Percentiles rank a stretch among this genome's conserved stretches.
Evolutionary conservation across 2,797 vertebrate genomes (phyloP).

Genomic region (Sebastes variabilis): DNA sequence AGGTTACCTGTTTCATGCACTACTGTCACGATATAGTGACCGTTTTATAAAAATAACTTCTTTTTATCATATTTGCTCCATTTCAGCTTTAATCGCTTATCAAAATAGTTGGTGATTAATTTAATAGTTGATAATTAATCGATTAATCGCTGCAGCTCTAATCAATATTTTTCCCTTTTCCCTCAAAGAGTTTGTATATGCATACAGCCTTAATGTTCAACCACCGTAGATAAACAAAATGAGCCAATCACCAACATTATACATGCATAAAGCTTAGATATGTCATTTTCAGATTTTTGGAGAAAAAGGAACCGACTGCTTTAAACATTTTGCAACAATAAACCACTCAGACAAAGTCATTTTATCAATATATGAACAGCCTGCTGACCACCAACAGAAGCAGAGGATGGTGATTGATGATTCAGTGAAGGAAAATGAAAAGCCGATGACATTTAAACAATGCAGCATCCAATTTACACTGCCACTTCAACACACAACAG

Average conservation of each 20-base stretch:
- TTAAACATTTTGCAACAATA: background rate
- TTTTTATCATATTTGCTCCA: no score
- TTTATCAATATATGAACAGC: background rate
- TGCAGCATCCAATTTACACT: background rate
- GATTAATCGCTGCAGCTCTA: background rate
- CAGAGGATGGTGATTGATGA: background rate
- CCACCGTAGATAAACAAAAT: background rate
- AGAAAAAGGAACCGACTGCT: background rate
- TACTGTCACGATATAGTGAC: no score
- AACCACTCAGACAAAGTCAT: background rate
- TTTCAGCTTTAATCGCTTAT: background rate
- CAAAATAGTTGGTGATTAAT: background rate
- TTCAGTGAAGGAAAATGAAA: background rate
- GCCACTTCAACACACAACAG: background rate
- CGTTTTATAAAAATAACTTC: no score
- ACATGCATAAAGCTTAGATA: background rate
- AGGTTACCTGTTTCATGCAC: no score
- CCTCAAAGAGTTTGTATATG: background rate
- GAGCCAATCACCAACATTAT: background rate
- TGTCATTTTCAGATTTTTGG: background rate
- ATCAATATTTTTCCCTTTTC: background rate
- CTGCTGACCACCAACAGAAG: background rate
- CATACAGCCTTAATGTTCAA: background rate
- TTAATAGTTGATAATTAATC: background rate
- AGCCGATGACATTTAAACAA: constrained; percentile 11